Evolutionary conservation across 2,888 invertebrate genomes (phyloP), one percentile per base, ranked within the genome.

Genomic region (Cantharis nigra): DNA sequence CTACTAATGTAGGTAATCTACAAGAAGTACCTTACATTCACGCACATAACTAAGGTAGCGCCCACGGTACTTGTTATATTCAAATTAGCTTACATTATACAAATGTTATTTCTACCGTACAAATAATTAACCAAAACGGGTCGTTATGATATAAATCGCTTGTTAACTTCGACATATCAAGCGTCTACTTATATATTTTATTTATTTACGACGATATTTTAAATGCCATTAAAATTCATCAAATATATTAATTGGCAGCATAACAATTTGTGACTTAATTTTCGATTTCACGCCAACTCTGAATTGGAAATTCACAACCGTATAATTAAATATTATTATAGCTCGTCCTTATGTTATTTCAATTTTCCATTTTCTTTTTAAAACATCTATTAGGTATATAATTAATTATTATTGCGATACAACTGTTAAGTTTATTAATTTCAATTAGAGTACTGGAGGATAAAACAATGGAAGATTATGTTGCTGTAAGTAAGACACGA

Each of bases 1-100:
- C 49, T 49, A 49, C 49, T 49, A 49, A 49, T 49, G 86, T 85
- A 82, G 83, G 82, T 84, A 84, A 85, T 84, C 85, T 85, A 85
- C 85, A 85, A 84, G 85, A 83, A 84, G 82, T 78, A 81, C 69
- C 71, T 49, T 69, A 72, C 79, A 83, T 83, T 84, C 85, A 85
- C 84, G 85, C 81, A 84, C 84, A 85, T 85, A 85, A 85, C 85
- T 85, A 85, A 85, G 81, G 82, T 81, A 83, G 85, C 85, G 85
- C 86, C 86, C 85, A 85, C 85, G 84, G 84, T 84, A 84, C 84
- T 84, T 84, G 84, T 85, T 85, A 83, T 85, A 86, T 86, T 86
- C 85, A 86, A 86, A 86, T 86, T 86, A 86, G 84, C 79, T 82
- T 81, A 80, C 77, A 81, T 81, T 80, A 81, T 84, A 85, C 85